These are phyloP conservation scores for Helicoverpa assulta DNA, from an alignment of 2,888 invertebrate species.

Conservation along the genomic window DNA sequence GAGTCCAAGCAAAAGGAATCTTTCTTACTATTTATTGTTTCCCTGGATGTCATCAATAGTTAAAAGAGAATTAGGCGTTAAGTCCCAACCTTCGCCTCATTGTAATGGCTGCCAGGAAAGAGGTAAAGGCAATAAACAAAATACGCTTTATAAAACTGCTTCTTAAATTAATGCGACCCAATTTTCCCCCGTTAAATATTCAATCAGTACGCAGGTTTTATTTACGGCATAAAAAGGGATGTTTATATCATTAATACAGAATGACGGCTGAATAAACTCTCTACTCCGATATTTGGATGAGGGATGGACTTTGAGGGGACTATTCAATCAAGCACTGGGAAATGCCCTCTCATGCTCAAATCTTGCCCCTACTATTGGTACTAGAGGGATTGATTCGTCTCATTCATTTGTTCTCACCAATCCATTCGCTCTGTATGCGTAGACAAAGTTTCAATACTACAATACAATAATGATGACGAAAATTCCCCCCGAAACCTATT, in stretches of 20 bases:
- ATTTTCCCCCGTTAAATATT: constrained; percentile 13
- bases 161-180: background rate
- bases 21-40: too few relatives aligned
- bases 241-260: constrained; percentile 40
- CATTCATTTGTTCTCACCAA: too few relatives aligned
- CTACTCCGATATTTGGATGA: constrained; percentile 63
- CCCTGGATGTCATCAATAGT: too few relatives aligned
- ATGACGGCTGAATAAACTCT: constrained; percentile 53
- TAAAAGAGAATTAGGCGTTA: too few relatives aligned
- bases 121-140: background rate
- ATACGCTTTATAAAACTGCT: background rate
- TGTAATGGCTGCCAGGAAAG: too few relatives aligned
- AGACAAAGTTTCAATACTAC: too few relatives aligned
- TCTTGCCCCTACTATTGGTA: constrained; percentile 51
- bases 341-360: constrained; percentile 56
- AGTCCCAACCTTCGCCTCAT: too few relatives aligned
- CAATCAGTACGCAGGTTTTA: constrained; percentile 36
- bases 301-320: constrained; percentile 66
- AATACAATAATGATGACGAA: too few relatives aligned
- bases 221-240: constrained; percentile 25
- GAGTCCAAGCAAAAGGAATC: too few relatives aligned
- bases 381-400: background rate
- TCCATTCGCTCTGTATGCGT: background rate
- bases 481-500: too few relatives aligned
- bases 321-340: constrained; percentile 66